Base-by-base conservation (phyloP, 2,797 vertebrate species). In the Tamandua tetradactyla region DNA sequence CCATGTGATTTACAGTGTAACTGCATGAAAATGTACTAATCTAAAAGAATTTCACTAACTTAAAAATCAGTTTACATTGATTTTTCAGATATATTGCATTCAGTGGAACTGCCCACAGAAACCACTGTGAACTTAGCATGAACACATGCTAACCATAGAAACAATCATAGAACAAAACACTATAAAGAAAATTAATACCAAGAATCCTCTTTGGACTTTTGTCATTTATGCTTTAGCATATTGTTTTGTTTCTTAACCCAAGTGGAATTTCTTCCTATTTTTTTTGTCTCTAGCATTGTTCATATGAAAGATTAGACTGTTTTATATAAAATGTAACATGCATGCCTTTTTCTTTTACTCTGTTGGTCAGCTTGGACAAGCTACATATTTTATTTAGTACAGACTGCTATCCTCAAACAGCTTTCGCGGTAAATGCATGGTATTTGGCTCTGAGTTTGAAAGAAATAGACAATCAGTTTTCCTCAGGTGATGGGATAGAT, bases 381-480 rank as follows among this genome's bases (percentile, higher is more conserved):
- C 42, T 83, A 22, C 2, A 69, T 74, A 69, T 52, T 82, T 86
- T 82, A 83, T 83, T 94, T 40, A 86, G 22, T 14, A 74, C 4
- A 59, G 3, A 78, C 6, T 80, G 25, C 52, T 79, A 93, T 76
- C 7, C 32, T 42, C 8, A 47, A 69, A 10, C 12, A 83, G 11
- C 11, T 78, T 89, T 85, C 62, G 4, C 47, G 5, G 7, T n/a
- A 8, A 68, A 76, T 32, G 13, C 62, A 7, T 55, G 9, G 42
- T 94, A 49, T 75, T 74, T 47, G 42, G 20, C 52, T 78, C 9
- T 66, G 76, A 49, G 13, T 81, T 81, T 79, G 52, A 87, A 89
- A 94, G 47, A 91, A 84, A 91, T 20, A 42, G 1, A 92, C n/a
- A 87, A 74, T 40, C 42, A 83, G 18, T 3, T 71, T 92, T 89